Conservation (phyloP, 2,888 invertebrate species). For the Rhamnusium bicolor region DNA sequence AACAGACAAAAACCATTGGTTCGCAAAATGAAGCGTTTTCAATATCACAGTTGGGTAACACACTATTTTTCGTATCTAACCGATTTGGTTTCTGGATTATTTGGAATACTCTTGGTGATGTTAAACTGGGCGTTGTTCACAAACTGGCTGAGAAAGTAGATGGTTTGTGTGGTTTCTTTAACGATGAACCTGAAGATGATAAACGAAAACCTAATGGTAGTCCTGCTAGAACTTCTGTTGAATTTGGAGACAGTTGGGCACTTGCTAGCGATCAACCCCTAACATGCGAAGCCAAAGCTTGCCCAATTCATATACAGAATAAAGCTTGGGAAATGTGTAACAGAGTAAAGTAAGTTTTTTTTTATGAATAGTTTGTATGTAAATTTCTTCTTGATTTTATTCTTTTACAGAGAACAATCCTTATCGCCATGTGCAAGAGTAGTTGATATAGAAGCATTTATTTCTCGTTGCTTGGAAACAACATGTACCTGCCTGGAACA, state of each 20-base stretch:
- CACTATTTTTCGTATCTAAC: constrained; percentile 79
- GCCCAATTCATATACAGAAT: constrained; percentile 77
- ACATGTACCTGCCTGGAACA: constrained; percentile 82
- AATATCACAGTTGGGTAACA: constrained; percentile 80
- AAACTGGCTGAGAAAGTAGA: constrained; percentile 78
- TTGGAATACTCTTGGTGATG: constrained; percentile 77
- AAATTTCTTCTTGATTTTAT: neutral
- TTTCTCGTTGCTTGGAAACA: constrained; percentile 82
- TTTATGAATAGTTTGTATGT: neutral
- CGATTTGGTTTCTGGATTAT: constrained; percentile 83
- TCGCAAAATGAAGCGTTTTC: constrained; percentile 78
- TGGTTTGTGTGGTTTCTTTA: constrained; percentile 87
- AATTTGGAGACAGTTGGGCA: constrained; percentile 87
- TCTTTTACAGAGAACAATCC: constrained; percentile 72
- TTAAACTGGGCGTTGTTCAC: constrained; percentile 80
- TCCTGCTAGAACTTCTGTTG: constrained; percentile 76
- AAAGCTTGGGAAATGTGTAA: constrained; percentile 81
- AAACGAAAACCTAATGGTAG: constrained; percentile 80
- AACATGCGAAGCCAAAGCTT: constrained; percentile 76
- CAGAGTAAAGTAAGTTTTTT: constrained; percentile 69
- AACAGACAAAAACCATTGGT: constrained; percentile 77
- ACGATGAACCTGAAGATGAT: constrained; percentile 79
- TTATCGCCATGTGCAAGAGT: constrained; percentile 78
- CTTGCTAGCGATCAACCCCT: constrained; percentile 71
- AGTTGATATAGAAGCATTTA: constrained; percentile 80